Base-by-base conservation (phyloP, 2,113 vertebrate species). In the Crocuta crocuta region DNA sequence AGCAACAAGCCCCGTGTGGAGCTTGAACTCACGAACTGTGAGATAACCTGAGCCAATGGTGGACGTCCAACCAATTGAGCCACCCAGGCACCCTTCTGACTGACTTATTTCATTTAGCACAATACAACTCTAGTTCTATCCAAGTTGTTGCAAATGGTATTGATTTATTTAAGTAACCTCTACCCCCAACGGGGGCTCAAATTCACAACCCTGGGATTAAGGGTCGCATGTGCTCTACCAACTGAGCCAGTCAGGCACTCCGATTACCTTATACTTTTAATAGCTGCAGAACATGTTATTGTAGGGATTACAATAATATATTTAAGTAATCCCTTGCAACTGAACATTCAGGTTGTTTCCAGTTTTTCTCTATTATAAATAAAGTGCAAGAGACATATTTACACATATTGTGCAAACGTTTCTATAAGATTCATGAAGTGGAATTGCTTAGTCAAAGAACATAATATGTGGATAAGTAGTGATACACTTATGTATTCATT, bases 361-460 rank as follows among this genome's bases (percentile, higher is more conserved):
- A 80, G 74, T 83, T 84, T 78, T 53, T 74, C 78, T 50, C 35
- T 84, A 53, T 79, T 65, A 53, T 31, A 33, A 78, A 66, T 45
- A 39, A 53, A 3, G 21, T 79, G 50, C 13, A 63, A 43, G 50
- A 84, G 91, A 93, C 33, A 15, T 8, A 50, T 70, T 45, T 92
- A 45, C 35, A 79, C 39, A 66, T 50, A 28, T 16, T 43, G 48
- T 70, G 39, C 24, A 85, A 68, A 43, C 28, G 12, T 80, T 92
- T 50, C 65, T 58, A 0, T 45, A 81, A 31, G 79, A 82, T 33
- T 61, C 43, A 63, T 10, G 3, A 95, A 84, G 39, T 26, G 4
- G 53, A 80, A 92, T 61, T 68, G n/a, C 53, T 94, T 84, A 24
- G 79, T 85, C 71, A 93, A 71, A 86, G 68, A 45, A 91, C 12